Conservation (phyloP, 1,140 invertebrate species). For the Lycorma delicatula region DNA sequence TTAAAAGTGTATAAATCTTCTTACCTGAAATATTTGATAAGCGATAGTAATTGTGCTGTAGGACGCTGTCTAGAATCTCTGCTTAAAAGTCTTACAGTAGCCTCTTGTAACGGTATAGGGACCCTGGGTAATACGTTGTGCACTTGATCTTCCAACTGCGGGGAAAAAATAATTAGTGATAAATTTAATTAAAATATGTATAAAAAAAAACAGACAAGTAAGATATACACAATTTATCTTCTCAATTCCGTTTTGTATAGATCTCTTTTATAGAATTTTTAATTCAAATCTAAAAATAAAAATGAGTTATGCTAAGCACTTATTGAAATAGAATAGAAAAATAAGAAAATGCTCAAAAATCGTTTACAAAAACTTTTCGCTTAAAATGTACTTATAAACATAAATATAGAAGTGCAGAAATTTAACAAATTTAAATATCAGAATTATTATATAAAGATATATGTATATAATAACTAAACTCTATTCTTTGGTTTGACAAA, state of each 20-base stretch:
- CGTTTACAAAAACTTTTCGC: no score
- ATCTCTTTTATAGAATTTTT: neutral
- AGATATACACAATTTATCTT: neutral
- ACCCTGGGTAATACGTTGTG: slow-evolving; percentile 65
- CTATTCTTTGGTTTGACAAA: no score
- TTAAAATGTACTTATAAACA: no score
- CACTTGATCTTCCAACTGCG: slow-evolving; percentile 70
- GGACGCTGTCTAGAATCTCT: slow-evolving; percentile 73
- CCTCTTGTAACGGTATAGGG: slow-evolving; percentile 77
- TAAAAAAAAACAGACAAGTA: neutral
- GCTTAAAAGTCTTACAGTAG: slow-evolving; percentile 70
- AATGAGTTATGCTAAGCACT: no score
- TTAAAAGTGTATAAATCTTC: no score
- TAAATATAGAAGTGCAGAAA: no score
- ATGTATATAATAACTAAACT: no score
- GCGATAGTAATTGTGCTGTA: slow-evolving; percentile 73
- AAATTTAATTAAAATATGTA: neutral
- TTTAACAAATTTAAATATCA: no score
- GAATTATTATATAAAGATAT: no score
- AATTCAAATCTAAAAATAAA: no score
- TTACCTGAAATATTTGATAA: slow-evolving; percentile 84
- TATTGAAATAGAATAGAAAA: no score
- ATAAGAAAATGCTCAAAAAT: no score
- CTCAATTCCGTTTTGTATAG: neutral
- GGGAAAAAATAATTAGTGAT: slow-evolving; percentile 7